Evolutionary conservation across 2,113 vertebrate genomes (phyloP), one percentile per base, ranked within the genome.

Genomic region (Syngnathus typhle): DNA sequence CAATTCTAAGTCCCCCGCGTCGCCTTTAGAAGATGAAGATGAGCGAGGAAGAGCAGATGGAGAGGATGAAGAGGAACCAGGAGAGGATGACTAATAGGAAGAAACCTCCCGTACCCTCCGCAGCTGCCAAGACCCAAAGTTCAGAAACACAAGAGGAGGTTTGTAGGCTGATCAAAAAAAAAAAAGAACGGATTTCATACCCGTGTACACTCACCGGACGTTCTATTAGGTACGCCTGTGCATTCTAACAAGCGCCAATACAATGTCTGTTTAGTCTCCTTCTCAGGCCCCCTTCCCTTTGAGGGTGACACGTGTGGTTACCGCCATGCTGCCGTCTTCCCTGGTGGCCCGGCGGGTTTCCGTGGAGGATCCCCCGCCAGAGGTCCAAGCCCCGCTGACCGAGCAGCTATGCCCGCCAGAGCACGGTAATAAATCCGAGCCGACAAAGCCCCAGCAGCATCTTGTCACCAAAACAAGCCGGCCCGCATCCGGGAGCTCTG

Each of bases 321-420:
- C 88, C 37, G 81, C 88, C 2, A 80, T 90, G 27, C 82, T 92
- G 38, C 91, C 91, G 0, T 81, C 89, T 21, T 82, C 89, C 15
- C 85, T 91, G 12, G 76, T 89, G 70, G 91, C 90, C 51, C 82
- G 89, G 32, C 84, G 84, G 2, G 89, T 92, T 60, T 91, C 88
- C 44, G 88, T 92, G 9, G 86, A 90, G 62, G 89, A 92, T 67
- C 87, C 88, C 15, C 83, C 89, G 1, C 65, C 82, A 18, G 89
- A 91, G 71, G 78, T 89, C 13, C 65, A 79, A 51, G 75, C 68
- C 37, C 83, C 76, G 0, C 76, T 89, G 54, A 80, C 82, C 1
- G 88, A 90, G 73, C 80, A 78, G 59, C 68, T 65, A 37, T 59
- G 44, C 23, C 12, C 52, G 21, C 7, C 70, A 11, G 80, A 83